Evolutionary conservation across 2,888 invertebrate genomes (phyloP), one percentile per base, ranked within the genome.

Genomic region (Cosmorhoe ocellata): DNA sequence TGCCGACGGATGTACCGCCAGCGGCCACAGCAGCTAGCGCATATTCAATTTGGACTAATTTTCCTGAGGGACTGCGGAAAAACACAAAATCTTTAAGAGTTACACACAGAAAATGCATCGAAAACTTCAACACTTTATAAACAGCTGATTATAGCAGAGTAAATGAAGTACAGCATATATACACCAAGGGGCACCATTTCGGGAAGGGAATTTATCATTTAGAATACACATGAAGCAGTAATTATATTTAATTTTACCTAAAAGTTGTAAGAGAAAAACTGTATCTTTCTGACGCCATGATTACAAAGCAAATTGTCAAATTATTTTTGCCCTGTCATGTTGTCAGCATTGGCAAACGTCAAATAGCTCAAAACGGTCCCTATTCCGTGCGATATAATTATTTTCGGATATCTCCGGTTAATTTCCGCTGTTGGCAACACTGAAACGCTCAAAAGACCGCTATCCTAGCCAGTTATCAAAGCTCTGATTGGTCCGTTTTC

Each of bases 11-110:
- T 2, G 99, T 98, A 2, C 99, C 99, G 54, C 99, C 99, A 58
- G 98, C 98, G 52, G 98, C 97, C 18, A 99, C 99, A 24, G 99
- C 99, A 46, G 99, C 98, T 82, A 99, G 91, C 2, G 99, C 99
- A 95, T 99, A 99, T 91, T 99, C 99, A 69, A 99, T 98, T 91
- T 99, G 99, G 46, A 99, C 99, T 70, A 99, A 91, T 91, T 99
- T 99, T 63, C 99, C 99, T 14, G 99, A 99, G 11, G 99, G 99
- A 81, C 99, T 99, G 90, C 22, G 91, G 91, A 75, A 62, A 72
- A 76, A 71, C 58, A 63, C 31, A 54, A 48, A 47, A 63, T 50
- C 33, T 59, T 61, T 51, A 55, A 26, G 46, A 41, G 55, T 24
- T 24, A 24, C 7, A 39, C 14, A 52, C 42, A 8, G 31, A 44